Base-by-base conservation (phyloP, 2,113 vertebrate species). In the Paradoxurus hermaphroditus region DNA sequence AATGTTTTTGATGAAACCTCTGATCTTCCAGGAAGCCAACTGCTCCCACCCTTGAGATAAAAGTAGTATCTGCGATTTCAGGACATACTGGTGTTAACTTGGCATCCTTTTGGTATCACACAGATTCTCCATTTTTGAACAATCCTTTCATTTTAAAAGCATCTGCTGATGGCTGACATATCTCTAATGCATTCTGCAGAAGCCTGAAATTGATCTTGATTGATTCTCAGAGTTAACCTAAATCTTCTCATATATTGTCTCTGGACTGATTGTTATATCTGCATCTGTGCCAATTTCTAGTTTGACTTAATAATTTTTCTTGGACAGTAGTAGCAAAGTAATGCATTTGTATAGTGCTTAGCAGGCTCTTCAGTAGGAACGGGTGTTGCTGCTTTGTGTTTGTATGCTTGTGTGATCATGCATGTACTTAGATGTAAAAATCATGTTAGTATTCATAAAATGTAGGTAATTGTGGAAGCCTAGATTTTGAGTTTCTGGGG, bases 251-350 rank as follows among this genome's bases (percentile, higher is more conserved):
- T 88, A 82, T 44, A 91, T 92, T 95, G 67, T 98, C 93, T 97
- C 81, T 93, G 8, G 0, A 97, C 83, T 90, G 86, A 95, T 85
- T 88, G 29, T 93, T 97, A 94, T 91, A 73, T 97, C 89, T 97
- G 41, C 49, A 84, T 98, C 82, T 98, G 44, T 97, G 84, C 85
- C 82, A 97, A 16, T 97, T 97, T 97, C 53, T 91, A 23, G 1
- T 97, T 95, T 97, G 92, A 98, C 81, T 95, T 97, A 63, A 92
- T 90, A 88, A 97, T 98, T 98, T 95, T 97, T 90, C 51, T 89
- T 65, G 53, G 41, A 41, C 90, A 86, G 90, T 78, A 97, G 23
- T 92, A 94, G 79, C 46, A 1, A 97, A 95, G 25, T 56, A 83
- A 34, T 89, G 72, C 86, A 51, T 96, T 90, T 97, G 31, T 94